Evolutionary conservation across 2,888 invertebrate species (phyloP).

Genomic region (Tetragnatha montana): DNA sequence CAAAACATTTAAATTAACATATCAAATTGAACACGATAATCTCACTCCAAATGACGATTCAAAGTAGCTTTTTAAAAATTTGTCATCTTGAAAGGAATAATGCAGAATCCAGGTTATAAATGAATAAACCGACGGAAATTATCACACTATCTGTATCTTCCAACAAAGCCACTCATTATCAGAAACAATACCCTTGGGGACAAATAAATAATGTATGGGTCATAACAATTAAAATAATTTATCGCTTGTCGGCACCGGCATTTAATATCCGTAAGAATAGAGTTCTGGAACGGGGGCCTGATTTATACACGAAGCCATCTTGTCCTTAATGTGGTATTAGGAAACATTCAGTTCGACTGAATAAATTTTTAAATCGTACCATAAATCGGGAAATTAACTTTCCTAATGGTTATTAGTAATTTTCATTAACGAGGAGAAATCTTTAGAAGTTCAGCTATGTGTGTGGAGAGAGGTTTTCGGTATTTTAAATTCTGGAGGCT

Average conservation of each 20-base stretch:
- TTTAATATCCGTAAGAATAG: background rate
- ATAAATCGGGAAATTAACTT: too few species aligned
- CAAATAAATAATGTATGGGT: slow-evolving; percentile 24
- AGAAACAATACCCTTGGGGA: slow-evolving; percentile 31
- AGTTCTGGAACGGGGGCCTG: background rate
- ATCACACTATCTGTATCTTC: slow-evolving; percentile 15
- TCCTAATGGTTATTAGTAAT: too few species aligned
- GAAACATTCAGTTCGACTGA: too few species aligned
- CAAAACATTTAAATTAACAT: too few species aligned
- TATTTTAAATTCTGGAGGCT: too few species aligned
- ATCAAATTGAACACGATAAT: too few species aligned
- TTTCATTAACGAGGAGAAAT: too few species aligned
- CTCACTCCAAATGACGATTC: background rate
- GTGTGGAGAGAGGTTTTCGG: too few species aligned
- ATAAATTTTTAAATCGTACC: too few species aligned
- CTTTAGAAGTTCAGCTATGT: too few species aligned
- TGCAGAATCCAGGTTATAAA: background rate
- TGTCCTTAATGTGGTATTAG: too few species aligned
- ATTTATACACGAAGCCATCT: too few species aligned
- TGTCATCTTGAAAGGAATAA: background rate
- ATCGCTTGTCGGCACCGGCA: slow-evolving; percentile 2
- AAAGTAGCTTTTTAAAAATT: background rate
- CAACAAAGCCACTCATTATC: slow-evolving; percentile 36
- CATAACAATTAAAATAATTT: slow-evolving; percentile 36
- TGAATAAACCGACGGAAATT: slow-evolving; percentile 16